Evolutionary conservation across 2,888 invertebrate genomes (phyloP).

Genomic region (Apocheima hispidaria): DNA sequence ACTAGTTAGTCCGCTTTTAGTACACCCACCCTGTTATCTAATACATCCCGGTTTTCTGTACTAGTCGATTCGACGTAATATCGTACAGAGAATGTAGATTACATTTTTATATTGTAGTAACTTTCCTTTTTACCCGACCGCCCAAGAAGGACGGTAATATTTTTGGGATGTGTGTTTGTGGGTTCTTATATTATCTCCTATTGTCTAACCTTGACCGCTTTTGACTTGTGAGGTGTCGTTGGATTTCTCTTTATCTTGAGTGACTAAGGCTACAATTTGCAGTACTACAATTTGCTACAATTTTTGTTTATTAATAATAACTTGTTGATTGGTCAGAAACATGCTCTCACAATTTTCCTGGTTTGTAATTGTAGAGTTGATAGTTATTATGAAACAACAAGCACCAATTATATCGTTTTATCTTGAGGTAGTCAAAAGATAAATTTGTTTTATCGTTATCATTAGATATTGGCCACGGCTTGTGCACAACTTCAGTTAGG

Average conservation of each 20-base stretch:
- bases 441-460: conserved; percentile 47
- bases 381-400: conserved; percentile 4
- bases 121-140: too few relatives aligned
- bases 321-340: too few relatives aligned
- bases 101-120: neutral
- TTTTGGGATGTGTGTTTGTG: too few relatives aligned
- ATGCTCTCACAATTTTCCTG: neutral
- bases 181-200: too few relatives aligned
- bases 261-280: too few relatives aligned
- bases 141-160: too few relatives aligned
- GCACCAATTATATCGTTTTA: conserved; percentile 33
- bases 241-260: too few relatives aligned
- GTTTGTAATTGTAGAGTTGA: neutral
- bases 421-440: conserved; percentile 51
- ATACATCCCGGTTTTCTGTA: conserved; percentile 48
- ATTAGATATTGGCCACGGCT: conserved; percentile 22
- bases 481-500: conserved; percentile 16
- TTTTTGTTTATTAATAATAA: too few relatives aligned
- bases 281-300: too few relatives aligned
- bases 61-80: conserved; percentile 32
- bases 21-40: conserved; percentile 57
- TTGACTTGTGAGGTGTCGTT: too few relatives aligned
- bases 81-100: neutral
- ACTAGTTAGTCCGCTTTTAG: conserved; percentile 67
- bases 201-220: too few relatives aligned